Conservation (phyloP, 2,797 vertebrate genomes). For the Aeoliscus strigatus region DNA sequence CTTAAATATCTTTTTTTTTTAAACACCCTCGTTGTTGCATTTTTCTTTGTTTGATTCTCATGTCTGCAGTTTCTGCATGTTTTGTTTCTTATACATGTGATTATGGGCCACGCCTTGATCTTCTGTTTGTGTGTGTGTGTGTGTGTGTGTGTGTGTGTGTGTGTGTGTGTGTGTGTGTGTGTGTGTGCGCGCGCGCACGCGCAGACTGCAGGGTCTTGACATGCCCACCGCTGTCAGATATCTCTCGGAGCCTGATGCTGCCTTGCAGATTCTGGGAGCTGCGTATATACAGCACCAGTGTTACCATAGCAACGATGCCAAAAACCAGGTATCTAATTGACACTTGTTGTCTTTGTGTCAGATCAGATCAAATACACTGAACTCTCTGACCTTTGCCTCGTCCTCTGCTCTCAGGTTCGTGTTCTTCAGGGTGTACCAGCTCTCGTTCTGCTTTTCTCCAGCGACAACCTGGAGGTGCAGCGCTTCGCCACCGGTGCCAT, state of each 20-base stretch:
- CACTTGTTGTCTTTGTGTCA: neutral
- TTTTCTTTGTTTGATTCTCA: too few species aligned
- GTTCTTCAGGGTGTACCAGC: constrained; percentile 82
- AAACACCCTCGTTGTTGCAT: too few species aligned
- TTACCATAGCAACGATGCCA: constrained; percentile 86
- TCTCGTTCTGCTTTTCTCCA: constrained; percentile 89
- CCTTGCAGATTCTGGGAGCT: constrained; percentile 86
- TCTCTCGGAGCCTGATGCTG: constrained; percentile 81
- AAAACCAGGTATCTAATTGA: constrained; percentile 64
- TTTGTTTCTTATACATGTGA: too few species aligned
- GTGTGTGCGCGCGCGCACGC: too few species aligned
- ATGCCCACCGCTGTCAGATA: constrained; percentile 87
- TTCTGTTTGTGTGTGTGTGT: too few species aligned
- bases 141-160: too few species aligned
- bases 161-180: constrained; percentile 20
- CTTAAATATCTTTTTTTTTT: too few species aligned
- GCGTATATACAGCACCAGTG: constrained; percentile 93
- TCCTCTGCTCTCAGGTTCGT: constrained; percentile 83
- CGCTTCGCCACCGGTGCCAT: constrained; percentile 88
- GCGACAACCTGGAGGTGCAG: constrained; percentile 88
- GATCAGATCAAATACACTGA: too few species aligned
- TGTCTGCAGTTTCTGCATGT: too few species aligned
- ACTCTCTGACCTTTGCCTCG: too few species aligned
- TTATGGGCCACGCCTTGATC: too few species aligned
- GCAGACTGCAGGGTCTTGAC: constrained; percentile 86